phyloP scores from a whole-genome alignment of 2,113 vertebrate genomes.

The Cephalopterus ornatus region DNA sequence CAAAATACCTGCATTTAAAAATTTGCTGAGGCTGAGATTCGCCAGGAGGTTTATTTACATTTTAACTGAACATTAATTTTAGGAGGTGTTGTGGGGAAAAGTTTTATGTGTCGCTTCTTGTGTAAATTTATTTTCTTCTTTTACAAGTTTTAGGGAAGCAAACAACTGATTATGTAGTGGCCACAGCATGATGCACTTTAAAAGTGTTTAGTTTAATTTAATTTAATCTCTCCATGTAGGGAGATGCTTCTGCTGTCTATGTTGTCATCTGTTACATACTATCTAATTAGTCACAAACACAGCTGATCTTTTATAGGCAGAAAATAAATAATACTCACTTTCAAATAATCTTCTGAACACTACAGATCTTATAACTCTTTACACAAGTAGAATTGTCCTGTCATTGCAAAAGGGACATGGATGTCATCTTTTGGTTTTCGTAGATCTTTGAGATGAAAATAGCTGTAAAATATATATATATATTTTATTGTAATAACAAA shows the following conservation, averaged over 20 bases:
- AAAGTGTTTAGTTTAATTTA: not conserved
- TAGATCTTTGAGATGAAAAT: not conserved
- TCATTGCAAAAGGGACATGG: not conserved
- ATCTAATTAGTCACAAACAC: not conserved
- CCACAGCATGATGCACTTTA: not conserved
- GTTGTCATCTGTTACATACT: not conserved
- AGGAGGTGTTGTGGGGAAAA: not conserved
- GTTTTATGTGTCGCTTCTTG: not conserved
- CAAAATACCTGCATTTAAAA: not conserved
- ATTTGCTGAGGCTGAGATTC: not conserved
- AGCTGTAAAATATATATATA: not conserved
- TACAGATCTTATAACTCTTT: not conserved
- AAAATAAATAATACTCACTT: not conserved
- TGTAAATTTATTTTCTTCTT: not conserved
- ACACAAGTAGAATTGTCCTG: not conserved
- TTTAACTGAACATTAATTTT: not conserved
- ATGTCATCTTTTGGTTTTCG: not conserved
- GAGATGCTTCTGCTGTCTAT: not conserved
- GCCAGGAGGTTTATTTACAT: not conserved
- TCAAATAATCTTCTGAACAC: not conserved
- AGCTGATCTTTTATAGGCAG: not conserved
- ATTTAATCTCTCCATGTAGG: not conserved
- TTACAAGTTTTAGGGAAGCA: not conserved
- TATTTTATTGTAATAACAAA: not conserved
- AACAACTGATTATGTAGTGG: not conserved